These are phyloP conservation scores for Microcebus jonahi DNA, from an alignment of 2,113 vertebrate species.

Conservation along the genomic window DNA sequence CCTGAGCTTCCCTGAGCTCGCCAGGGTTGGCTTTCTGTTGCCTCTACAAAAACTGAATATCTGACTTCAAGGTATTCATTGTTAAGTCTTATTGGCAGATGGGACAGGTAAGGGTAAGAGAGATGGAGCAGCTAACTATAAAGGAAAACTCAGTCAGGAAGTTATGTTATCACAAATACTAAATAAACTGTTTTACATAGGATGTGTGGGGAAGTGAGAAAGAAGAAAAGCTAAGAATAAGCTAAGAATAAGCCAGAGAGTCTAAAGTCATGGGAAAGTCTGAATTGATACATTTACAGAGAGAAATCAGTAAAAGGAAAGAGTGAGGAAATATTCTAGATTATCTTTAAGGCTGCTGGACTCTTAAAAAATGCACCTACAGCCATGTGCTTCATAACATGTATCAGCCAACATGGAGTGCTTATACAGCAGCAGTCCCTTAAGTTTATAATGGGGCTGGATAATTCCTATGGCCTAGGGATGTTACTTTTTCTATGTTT, in stretches of 20 bases:
- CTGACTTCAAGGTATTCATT: not conserved
- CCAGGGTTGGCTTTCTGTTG: not conserved
- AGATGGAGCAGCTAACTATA: not conserved
- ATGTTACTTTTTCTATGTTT: not conserved
- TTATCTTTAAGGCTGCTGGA: not conserved
- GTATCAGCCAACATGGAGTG: not conserved
- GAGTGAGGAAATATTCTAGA: not conserved
- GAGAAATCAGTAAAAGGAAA: not conserved
- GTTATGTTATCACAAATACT: not conserved
- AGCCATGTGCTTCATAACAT: not conserved
- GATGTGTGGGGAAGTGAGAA: not conserved
- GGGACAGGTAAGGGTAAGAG: not conserved
- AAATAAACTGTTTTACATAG: not conserved
- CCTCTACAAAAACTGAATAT: no score
- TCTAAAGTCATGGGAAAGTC: not conserved
- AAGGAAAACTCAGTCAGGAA: not conserved
- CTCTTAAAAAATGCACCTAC: not conserved
- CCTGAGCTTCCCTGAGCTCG: no score
- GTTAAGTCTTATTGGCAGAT: not conserved
- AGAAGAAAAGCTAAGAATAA: not conserved
- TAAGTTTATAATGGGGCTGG: not conserved
- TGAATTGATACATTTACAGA: not conserved
- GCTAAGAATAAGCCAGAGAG: not conserved
- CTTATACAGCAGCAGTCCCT: not conserved
- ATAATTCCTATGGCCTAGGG: not conserved